Evolutionary conservation across 2,888 invertebrate species (phyloP), one percentile per base, ranked within the genome.

Genomic region (Mellilla xanthometata): DNA sequence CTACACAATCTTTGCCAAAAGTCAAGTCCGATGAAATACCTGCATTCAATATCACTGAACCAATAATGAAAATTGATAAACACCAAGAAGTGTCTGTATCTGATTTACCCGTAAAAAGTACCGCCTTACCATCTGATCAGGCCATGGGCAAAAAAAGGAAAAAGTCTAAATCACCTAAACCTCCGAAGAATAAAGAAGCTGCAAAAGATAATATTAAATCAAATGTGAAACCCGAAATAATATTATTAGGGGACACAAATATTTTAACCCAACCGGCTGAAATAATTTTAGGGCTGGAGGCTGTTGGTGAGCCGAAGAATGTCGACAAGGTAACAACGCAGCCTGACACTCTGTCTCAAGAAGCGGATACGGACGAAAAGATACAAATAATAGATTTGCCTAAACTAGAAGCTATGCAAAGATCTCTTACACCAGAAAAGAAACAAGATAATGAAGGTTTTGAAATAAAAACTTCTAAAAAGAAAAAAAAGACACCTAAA

Each of bases 401-500:
- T 19, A 34, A 38, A 6, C 13, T 7, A 42, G 4, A 44, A 31
- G 13, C 39, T 52, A 3, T 24, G 2, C 10, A 38, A 29, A 15
- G 52, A 35, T 44, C 30, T n/a, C 8, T 28, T n/a, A 45, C 36
- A 9, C n/a, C 35, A 9, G 44, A 56, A 15, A 35, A 23, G 1
- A 48, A 45, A 38, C 55, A 58, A 36, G 49, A 56, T 13, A 59
- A 64, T 40, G 52, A 33, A 56, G 58, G 46, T 29, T 35, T 41
- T 28, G 50, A 66, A 44, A 58, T 29, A 2, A 69, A 65, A 56
- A 19, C 54, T 7, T 52, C 56, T 13, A 76, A 74, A 40, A 73
- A 69, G 46, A 61, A 68, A 39, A 73, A 69, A 32, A 77, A 77
- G 31, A 62, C 63, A 0, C 68, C 65, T 0, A 68, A 65, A 49